Conservation (phyloP, 2,113 vertebrate genomes). For the Lipophrys pholis region DNA sequence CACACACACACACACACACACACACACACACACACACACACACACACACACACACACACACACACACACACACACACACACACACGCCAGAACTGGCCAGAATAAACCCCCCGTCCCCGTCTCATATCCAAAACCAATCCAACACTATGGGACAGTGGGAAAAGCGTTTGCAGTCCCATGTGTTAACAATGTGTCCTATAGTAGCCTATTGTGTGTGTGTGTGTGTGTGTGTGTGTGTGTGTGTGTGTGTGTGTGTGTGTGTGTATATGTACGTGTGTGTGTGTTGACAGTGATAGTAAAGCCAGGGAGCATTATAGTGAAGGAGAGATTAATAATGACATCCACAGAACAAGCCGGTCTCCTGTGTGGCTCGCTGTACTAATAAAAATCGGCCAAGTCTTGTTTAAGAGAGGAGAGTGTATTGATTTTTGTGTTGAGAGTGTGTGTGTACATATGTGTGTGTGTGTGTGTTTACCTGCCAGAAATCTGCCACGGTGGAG, state of each 20-base stretch:
- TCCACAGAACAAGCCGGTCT: constrained; percentile 42
- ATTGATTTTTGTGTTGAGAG: constrained; percentile 46
- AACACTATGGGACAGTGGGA: constrained; percentile 59
- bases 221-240: neutral
- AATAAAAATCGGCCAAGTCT: constrained; percentile 63
- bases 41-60: neutral
- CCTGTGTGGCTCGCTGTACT: constrained; percentile 46
- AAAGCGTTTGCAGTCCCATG: constrained; percentile 28
- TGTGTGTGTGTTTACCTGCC: constrained; percentile 88
- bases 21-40: constrained; percentile 16
- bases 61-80: constrained; percentile 21
- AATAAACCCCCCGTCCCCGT: constrained; percentile 48
- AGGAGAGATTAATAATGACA: constrained; percentile 60
- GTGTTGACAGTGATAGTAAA: neutral
- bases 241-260: constrained; percentile 32
- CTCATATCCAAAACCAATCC: constrained; percentile 50
- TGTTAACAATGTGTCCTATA: constrained; percentile 40
- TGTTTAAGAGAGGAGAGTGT: constrained; percentile 54
- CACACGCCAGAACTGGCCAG: neutral
- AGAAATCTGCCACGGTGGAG: constrained; percentile 95
- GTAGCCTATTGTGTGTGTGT: neutral
- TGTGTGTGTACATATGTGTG: constrained; percentile 13
- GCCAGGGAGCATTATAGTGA: constrained; percentile 25
- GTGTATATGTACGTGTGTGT: constrained; percentile 15
- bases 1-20: constrained; percentile 16